These are phyloP conservation scores for Macrotis lagotis DNA, from an alignment of 2,113 vertebrate species.

Conservation along the genomic window DNA sequence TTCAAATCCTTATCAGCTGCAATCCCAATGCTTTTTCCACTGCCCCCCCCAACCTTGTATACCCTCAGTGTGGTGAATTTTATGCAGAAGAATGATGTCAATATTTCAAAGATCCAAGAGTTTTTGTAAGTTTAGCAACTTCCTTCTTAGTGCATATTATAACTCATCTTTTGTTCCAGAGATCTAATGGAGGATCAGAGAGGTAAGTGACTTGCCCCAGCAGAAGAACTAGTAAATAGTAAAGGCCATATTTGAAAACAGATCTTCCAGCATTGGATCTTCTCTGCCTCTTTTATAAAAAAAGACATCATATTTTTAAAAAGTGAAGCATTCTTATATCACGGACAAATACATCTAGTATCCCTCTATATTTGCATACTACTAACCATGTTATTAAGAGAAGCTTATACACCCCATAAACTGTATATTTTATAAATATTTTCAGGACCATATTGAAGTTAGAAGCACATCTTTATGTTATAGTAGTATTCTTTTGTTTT, in stretches of 20 bases:
- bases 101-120: neutral
- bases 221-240: neutral
- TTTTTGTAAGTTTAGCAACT: neutral
- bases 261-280: neutral
- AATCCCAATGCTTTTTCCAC: neutral
- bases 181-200: neutral
- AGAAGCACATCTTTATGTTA: neutral
- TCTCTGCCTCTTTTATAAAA: too few relatives aligned
- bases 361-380: neutral
- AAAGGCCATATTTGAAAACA: neutral
- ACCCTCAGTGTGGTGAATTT: neutral
- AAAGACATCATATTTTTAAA: neutral
- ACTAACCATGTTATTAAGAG: neutral
- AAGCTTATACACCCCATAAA: too few relatives aligned
- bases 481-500: neutral
- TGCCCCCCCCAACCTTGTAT: neutral
- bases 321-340: neutral
- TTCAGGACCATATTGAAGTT: conserved; percentile 1
- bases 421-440: too few relatives aligned
- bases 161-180: neutral
- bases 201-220: neutral
- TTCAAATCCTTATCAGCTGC: neutral
- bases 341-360: neutral
- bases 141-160: neutral
- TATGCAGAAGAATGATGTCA: neutral